phyloP scores from a whole-genome alignment of 2,797 vertebrate genomes.

The Parauchenoglanis punctatus region DNA sequence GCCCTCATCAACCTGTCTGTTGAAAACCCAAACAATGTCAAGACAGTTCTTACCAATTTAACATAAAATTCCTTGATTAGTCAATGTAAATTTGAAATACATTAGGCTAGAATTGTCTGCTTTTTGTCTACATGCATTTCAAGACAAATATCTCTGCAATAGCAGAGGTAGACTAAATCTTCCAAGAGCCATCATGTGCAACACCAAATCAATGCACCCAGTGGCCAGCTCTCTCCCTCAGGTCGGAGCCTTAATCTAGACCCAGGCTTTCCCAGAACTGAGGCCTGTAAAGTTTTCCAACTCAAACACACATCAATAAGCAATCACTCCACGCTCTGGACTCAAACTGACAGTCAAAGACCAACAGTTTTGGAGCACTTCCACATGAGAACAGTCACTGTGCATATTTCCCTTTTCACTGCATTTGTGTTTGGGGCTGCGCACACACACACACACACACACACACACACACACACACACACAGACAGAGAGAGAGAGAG shows the following conservation, averaged over 20 bases:
- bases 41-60: not conserved
- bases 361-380: conserved; percentile 68
- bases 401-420: conserved; percentile 65
- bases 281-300: conserved; percentile 58
- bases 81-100: not conserved
- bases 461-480: not conserved
- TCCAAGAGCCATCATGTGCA: not conserved
- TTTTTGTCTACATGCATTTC: not conserved
- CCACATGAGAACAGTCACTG: conserved; percentile 76
- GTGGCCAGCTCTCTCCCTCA: conserved; percentile 68
- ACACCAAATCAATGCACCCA: conserved; percentile 49
- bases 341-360: conserved; percentile 73
- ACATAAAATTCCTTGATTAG: not conserved
- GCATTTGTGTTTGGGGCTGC: conserved; percentile 68
- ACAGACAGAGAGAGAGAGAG: conserved; percentile 57
- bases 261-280: conserved; percentile 63
- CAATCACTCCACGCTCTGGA: conserved; percentile 70
- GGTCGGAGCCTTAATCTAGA: conserved; percentile 69
- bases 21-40: not conserved
- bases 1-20: not conserved
- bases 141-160: not conserved
- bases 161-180: conserved; percentile 6
- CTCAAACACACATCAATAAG: conserved; percentile 58
- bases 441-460: not conserved
- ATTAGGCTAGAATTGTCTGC: not conserved